These are phyloP conservation scores for Dolomedes plantarius DNA, from an alignment of 2,888 invertebrate genomes.

Conservation along the genomic window DNA sequence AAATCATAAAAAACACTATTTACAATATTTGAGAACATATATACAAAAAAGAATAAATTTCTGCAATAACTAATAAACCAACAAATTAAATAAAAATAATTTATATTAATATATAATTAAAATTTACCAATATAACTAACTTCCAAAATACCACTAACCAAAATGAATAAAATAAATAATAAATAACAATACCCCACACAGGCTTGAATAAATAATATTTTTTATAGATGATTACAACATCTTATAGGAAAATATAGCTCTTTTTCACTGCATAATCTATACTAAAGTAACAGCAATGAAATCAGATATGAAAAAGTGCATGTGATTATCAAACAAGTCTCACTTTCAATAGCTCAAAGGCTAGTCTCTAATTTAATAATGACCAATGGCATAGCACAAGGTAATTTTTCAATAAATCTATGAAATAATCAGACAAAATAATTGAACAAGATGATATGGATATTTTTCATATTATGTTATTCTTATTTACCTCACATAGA, in stretches of 20 bases:
- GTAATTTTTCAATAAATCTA: neutral
- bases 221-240: conserved; percentile 66
- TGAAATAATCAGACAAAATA: no score
- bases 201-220: conserved; percentile 57
- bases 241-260: conserved; percentile 47
- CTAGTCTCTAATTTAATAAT: neutral
- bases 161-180: conserved; percentile 33
- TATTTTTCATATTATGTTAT: no score
- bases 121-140: conserved; percentile 6
- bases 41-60: neutral
- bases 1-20: conserved; percentile 2
- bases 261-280: conserved; percentile 20
- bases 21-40: neutral
- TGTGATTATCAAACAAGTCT: conserved; percentile 7
- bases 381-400: conserved; percentile 7
- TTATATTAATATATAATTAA: neutral
- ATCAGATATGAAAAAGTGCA: neutral
- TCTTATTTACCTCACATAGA: no score
- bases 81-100: conserved; percentile 14
- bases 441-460: no score
- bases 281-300: conserved; percentile 32
- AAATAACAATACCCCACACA: conserved; percentile 38
- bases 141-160: conserved; percentile 1
- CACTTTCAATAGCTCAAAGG: neutral
- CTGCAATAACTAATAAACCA: conserved; percentile 6